Evolutionary conservation across 2,888 invertebrate species (phyloP).

Genomic region (Synergus gifuensis): DNA sequence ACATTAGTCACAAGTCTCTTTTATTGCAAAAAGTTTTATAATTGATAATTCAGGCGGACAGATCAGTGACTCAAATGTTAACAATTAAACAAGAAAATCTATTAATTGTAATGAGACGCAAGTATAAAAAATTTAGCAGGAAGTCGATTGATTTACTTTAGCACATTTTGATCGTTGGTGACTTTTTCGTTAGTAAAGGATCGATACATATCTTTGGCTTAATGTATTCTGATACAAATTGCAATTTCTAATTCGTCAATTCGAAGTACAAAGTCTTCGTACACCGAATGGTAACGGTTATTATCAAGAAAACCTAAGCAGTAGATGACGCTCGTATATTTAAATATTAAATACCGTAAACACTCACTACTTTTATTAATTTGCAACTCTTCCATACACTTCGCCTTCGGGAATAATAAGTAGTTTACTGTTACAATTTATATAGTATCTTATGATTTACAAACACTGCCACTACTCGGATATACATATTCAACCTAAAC

Average conservation of each 20-base stretch:
- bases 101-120: neutral
- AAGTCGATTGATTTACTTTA: neutral
- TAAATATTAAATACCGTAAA: slow-evolving; percentile 18
- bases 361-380: slow-evolving; percentile 11
- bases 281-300: slow-evolving; percentile 27
- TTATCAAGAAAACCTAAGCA: slow-evolving; percentile 28
- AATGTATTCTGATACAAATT: slow-evolving; percentile 22
- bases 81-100: neutral
- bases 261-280: slow-evolving; percentile 25
- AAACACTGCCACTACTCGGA: slow-evolving; percentile 27
- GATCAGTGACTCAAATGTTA: neutral
- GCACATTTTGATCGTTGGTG: slow-evolving; percentile 5
- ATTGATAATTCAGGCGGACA: neutral
- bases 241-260: slow-evolving; percentile 39
- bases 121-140: slow-evolving; percentile 14
- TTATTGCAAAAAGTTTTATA: slow-evolving; percentile 31
- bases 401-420: neutral
- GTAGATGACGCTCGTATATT: slow-evolving; percentile 38
- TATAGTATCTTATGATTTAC: slow-evolving; percentile 29
- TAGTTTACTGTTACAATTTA: slow-evolving; percentile 26
- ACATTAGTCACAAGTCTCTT: slow-evolving; percentile 33
- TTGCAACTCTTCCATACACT: neutral
- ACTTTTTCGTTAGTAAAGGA: slow-evolving; percentile 17
- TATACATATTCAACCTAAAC: slow-evolving; percentile 14
- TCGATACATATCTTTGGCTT: slow-evolving; percentile 39